These are phyloP conservation scores for Lycocerus yunnanus DNA, from an alignment of 2,888 invertebrate genomes.

Conservation along the genomic window DNA sequence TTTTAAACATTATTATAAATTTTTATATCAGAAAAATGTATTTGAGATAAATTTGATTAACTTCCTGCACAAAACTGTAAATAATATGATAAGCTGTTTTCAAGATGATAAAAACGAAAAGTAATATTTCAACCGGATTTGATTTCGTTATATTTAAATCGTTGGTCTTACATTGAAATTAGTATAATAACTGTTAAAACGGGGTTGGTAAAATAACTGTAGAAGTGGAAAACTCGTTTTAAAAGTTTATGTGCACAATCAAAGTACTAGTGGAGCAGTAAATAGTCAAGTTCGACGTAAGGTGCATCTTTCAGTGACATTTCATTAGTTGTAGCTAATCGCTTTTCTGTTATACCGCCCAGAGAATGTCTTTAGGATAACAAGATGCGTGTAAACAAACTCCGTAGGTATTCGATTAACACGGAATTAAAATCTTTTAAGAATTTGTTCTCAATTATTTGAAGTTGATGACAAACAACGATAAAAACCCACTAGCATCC, in stretches of 20 bases:
- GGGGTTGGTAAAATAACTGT: not conserved
- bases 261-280: conserved; percentile 21
- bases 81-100: not conserved
- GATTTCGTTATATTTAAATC: not conserved
- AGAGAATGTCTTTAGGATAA: conserved; percentile 11
- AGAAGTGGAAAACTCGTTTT: not conserved
- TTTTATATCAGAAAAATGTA: not conserved
- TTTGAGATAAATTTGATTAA: not conserved
- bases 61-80: not conserved
- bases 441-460: not conserved
- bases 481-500: not conserved
- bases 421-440: not conserved
- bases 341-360: conserved; percentile 44
- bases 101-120: not conserved
- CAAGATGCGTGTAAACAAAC: conserved; percentile 20
- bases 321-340: conserved; percentile 50
- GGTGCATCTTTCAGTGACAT: conserved; percentile 39
- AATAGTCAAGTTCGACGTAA: conserved; percentile 34
- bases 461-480: not conserved
- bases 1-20: not conserved
- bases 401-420: conserved; percentile 9
- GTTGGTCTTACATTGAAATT: not conserved
- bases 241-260: not conserved
- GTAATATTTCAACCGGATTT: not conserved
- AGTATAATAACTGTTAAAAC: not conserved